Percentiles rank a stretch among this genome's conserved stretches.
These are phyloP conservation scores for Heliconius charithonia DNA, from an alignment of 2,888 invertebrate species.

Conservation along the genomic window DNA sequence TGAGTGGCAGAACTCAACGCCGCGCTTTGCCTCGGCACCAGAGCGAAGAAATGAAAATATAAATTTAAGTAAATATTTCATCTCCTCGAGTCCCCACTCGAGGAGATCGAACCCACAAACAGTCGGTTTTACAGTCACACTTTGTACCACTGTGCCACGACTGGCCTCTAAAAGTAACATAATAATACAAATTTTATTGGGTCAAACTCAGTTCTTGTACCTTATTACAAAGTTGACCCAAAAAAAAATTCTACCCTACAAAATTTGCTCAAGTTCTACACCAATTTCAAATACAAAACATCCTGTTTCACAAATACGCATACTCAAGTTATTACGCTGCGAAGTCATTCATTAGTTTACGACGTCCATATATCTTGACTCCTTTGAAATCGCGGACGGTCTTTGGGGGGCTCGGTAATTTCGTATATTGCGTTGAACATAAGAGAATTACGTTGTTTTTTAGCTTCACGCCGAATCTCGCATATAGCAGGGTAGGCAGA, in stretches of 20 bases:
- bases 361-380: constrained; percentile 52
- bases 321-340: constrained; percentile 45
- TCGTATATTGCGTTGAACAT: constrained; percentile 40
- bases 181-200: too few relatives aligned
- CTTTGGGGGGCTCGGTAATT: constrained; percentile 38
- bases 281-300: background rate
- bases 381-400: constrained; percentile 48
- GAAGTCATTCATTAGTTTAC: constrained; percentile 53
- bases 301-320: constrained; percentile 17
- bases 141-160: too few relatives aligned
- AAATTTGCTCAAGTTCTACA: too few relatives aligned
- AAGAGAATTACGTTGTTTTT: background rate
- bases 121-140: too few relatives aligned
- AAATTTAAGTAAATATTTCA: too few relatives aligned
- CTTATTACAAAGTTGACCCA: background rate
- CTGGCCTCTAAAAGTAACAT: too few relatives aligned
- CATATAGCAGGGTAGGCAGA: background rate
- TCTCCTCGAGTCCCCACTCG: too few relatives aligned
- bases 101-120: too few relatives aligned
- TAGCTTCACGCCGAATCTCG: background rate
- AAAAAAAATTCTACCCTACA: background rate
- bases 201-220: background rate
- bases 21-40: too few relatives aligned
- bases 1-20: too few relatives aligned
- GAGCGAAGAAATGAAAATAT: too few relatives aligned